These are phyloP conservation scores for Periparus ater DNA, from an alignment of 2,797 vertebrate genomes.

Conservation along the genomic window DNA sequence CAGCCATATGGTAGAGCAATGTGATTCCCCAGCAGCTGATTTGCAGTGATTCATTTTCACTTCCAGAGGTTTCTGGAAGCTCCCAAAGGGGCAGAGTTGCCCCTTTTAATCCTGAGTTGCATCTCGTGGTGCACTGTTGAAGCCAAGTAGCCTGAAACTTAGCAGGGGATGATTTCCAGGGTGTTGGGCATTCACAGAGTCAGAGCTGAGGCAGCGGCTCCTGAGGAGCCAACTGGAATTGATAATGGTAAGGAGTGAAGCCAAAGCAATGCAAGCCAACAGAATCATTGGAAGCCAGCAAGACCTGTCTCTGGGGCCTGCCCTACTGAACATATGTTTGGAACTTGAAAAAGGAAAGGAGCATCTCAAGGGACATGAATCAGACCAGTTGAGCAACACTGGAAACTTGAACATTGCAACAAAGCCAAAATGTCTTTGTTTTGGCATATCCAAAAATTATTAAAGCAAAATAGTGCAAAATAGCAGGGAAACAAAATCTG, in stretches of 20 bases:
- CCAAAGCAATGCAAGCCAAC: neutral
- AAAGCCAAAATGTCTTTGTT: neutral
- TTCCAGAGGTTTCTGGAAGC: neutral
- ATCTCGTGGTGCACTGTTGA: fast-evolving
- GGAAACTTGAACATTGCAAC: neutral
- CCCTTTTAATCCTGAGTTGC: neutral
- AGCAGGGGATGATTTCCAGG: neutral
- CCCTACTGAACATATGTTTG: neutral
- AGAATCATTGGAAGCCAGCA: neutral
- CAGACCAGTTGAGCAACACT: neutral
- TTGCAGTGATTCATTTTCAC: neutral
- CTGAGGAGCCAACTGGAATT: neutral
- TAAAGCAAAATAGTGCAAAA: conserved; percentile 2
- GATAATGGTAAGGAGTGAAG: neutral
- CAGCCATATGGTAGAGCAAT: neutral
- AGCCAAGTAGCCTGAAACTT: neutral
- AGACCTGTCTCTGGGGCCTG: neutral
- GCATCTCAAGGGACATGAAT: neutral
- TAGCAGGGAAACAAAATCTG: neutral
- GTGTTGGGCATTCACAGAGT: neutral
- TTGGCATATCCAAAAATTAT: neutral
- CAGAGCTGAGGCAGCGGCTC: neutral
- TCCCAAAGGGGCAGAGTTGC: neutral
- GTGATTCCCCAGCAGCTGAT: neutral
- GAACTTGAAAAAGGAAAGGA: neutral